Evolutionary conservation across 2,797 vertebrate species (phyloP).

Genomic region (Pangasius macronema): DNA sequence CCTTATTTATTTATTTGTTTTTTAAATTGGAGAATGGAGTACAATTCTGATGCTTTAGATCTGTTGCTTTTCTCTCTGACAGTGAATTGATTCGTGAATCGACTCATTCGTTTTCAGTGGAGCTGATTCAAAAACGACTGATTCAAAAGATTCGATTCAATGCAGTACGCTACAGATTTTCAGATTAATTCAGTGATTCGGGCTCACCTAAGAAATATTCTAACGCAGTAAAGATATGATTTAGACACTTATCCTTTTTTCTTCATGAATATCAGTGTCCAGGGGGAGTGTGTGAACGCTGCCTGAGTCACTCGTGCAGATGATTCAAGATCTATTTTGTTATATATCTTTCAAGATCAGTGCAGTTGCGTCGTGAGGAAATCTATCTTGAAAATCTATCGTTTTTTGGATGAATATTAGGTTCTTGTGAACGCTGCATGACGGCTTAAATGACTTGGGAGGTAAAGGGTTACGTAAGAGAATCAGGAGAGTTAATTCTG

Average conservation of each 20-base stretch:
- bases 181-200: background rate
- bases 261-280: background rate
- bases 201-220: background rate
- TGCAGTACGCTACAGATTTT: too few relatives aligned
- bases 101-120: too few relatives aligned
- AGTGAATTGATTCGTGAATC: background rate
- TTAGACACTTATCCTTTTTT: too few relatives aligned
- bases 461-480: background rate
- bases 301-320: background rate
- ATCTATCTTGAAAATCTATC: background rate
- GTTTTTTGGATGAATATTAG: background rate
- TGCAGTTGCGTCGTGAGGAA: background rate
- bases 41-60: background rate
- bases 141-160: background rate
- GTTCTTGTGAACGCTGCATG: background rate
- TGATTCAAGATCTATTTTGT: background rate
- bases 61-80: background rate
- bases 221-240: background rate
- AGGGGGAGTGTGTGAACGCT: background rate
- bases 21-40: background rate
- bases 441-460: background rate
- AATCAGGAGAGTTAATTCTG: background rate
- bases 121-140: background rate
- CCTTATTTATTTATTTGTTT: too few relatives aligned
- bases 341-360: background rate